These are phyloP conservation scores for Biston stratarius DNA, from an alignment of 2,888 invertebrate species.

Conservation along the genomic window DNA sequence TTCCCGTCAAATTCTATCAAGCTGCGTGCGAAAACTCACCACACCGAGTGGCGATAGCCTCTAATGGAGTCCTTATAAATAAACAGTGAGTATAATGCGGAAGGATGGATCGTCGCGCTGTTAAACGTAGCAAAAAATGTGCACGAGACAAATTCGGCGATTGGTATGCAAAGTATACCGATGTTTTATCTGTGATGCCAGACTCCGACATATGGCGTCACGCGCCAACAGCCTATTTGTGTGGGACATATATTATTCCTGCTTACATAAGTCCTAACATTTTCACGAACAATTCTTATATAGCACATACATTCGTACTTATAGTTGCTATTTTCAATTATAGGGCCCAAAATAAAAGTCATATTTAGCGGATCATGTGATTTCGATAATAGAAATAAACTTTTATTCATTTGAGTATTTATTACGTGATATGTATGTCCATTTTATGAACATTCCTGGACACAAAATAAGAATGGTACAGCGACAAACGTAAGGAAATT, in stretches of 20 bases:
- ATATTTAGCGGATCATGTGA: neutral
- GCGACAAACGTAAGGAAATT: slow-evolving; percentile 79
- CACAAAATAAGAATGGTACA: slow-evolving; percentile 39
- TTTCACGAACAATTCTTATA: neutral
- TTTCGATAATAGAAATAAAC: neutral
- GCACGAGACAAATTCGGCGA: slow-evolving; percentile 33
- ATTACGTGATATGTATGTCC: slow-evolving; percentile 4
- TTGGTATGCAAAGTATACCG: slow-evolving; percentile 48
- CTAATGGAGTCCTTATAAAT: slow-evolving; percentile 49
- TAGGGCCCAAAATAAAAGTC: too few species aligned
- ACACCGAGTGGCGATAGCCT: slow-evolving; percentile 44
- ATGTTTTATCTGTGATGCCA: slow-evolving; percentile 42
- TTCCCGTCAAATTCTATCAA: slow-evolving; percentile 35
- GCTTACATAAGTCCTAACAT: slow-evolving; percentile 15
- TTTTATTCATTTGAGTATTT: neutral
- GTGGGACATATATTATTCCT: slow-evolving; percentile 29
- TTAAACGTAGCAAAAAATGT: slow-evolving; percentile 31
- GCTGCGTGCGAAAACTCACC: slow-evolving; percentile 55
- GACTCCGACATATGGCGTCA: slow-evolving; percentile 37
- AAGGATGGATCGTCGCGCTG: slow-evolving; percentile 26
- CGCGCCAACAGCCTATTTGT: slow-evolving; percentile 36
- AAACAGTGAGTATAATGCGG: slow-evolving; percentile 37
- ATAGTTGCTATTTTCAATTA: too few species aligned
- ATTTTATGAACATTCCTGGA: slow-evolving; percentile 24
- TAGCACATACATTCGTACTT: neutral